Base-by-base conservation (phyloP, 2,888 invertebrate genomes). In the Cosmia trapezina region DNA sequence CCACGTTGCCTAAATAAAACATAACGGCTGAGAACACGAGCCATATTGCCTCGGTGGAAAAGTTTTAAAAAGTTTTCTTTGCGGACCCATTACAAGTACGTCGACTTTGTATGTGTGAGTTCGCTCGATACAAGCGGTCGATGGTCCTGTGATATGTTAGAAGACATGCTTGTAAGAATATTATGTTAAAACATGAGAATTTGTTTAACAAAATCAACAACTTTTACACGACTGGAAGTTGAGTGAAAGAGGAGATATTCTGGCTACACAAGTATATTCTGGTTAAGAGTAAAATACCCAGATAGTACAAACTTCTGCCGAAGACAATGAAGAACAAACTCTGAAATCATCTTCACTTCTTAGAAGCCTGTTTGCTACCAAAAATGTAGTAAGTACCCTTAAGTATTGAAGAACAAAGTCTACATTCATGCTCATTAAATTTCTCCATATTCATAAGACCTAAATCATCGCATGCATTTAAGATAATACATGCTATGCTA, bases 21-120 rank as follows among this genome's bases (percentile, higher is more conserved):
- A 94, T 95, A 94, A 94, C 94, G 96, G 93, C 93, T 94, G 94
- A 94, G 95, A 96, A 96, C 95, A 95, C 95, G 96, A 95, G 96
- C 96, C 96, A 96, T 96, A 96, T 96, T 96, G 96, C 96, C 95
- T 96, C 95, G 95, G 93, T 95, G 95, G 94, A 95, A 96, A 96
- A 96, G 95, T 96, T 96, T 96, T 96, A 93, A 96, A 96, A 96
- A 96, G 94, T 96, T 96, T 96, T 96, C 96, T 96, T 96, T 96
- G 95, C 96, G 95, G 96, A 94, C 95, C 96, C 95, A 96, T 96
- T 96, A 96, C 95, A 95, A 95, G 96, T 93, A 93, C 93, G 90
- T 88, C 85, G 92, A 87, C 86, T 89, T 91, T 91, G 93, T 94
- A 90, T 93, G 94, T 93, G 94, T 93, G 93, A 84, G 93, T 90